These are phyloP conservation scores for Charadrius vociferus DNA, from an alignment of 2,113 vertebrate genomes.

Conservation along the genomic window DNA sequence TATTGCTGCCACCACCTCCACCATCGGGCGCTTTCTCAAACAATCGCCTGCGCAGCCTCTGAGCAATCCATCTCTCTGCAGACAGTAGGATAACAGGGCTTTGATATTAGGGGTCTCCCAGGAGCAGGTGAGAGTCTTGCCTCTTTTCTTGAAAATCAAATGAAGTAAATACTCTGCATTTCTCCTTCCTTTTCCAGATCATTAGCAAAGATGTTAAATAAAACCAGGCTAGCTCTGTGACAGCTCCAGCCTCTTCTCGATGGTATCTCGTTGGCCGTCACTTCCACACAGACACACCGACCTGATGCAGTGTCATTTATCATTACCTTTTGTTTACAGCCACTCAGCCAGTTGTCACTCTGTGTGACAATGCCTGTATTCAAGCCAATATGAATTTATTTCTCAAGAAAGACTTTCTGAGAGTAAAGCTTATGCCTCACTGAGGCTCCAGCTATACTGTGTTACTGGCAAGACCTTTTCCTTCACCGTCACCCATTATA, in stretches of 20 bases:
- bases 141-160: constrained; percentile 60
- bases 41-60: background rate
- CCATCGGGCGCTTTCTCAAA: constrained; percentile 42
- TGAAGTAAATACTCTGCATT: background rate
- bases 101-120: constrained; percentile 42
- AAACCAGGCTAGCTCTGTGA: background rate
- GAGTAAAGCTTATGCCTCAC: background rate
- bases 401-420: background rate
- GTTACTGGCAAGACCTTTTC: constrained; percentile 5
- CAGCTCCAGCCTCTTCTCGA: background rate
- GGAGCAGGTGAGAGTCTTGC: constrained; percentile 36
- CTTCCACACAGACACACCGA: background rate
- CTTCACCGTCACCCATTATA: background rate
- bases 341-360: constrained; percentile 48
- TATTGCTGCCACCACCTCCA: constrained; percentile 53
- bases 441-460: background rate
- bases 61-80: constrained; percentile 35
- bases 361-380: constrained; percentile 16
- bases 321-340: constrained; percentile 68
- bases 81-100: constrained; percentile 17
- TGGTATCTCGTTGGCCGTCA: constrained; percentile 18
- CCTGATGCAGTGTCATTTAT: constrained; percentile 45
- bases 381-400: constrained; percentile 55
- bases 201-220: constrained; percentile 58
- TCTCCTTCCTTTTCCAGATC: constrained; percentile 27